Base-by-base conservation (phyloP, 2,797 vertebrate genomes). In the Muraenolepis orangiensis region DNA sequence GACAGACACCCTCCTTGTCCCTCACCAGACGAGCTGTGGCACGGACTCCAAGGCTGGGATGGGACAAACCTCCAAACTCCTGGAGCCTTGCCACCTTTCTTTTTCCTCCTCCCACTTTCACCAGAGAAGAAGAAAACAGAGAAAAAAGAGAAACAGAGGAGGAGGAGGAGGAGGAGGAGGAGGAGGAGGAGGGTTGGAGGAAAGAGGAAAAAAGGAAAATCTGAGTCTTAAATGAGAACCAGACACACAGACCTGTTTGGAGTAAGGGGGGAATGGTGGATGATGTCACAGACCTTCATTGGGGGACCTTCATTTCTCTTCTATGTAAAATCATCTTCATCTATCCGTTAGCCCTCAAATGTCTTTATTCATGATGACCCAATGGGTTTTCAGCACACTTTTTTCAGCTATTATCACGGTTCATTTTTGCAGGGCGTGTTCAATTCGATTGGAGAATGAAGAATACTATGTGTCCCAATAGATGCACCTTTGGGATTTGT, bases 51-150 rank as follows among this genome's bases (percentile, higher is more conserved):
- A 84, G 78, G 72, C 83, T 83, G 88, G 82, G 86, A 92, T 89
- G 89, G 90, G 82, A 92, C 89, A 93, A 91, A 91, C 85, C 89
- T 85, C 82, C 77, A 85, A 85, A 91, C 73, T 88, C 72, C 84
- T 93, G 92, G 91, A 93, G 80, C 71, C 64, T 74, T 88, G 89
- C 91, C 93, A 92, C 86, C 76, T 81, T 81, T 77, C 70, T 84
- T 74, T 89, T 88, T 38, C 87, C 89, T 88, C 92, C 93, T 89
- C 93, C 93, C 87, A 89, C 92, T 93, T 89, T 89, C 80, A 87
- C 85, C 57, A 71, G 72, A 81, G 85, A 85, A 80, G 84, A 78
- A 82, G 73, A 72, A 73, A 70, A 78, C 78, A 83, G 76, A 86
- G 82, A 77, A 20, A 69, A 80, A 72, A 76, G 70, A 76, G 69